Base-by-base conservation (phyloP, 2,113 vertebrate genomes). In the Syrrhaptes paradoxus region DNA sequence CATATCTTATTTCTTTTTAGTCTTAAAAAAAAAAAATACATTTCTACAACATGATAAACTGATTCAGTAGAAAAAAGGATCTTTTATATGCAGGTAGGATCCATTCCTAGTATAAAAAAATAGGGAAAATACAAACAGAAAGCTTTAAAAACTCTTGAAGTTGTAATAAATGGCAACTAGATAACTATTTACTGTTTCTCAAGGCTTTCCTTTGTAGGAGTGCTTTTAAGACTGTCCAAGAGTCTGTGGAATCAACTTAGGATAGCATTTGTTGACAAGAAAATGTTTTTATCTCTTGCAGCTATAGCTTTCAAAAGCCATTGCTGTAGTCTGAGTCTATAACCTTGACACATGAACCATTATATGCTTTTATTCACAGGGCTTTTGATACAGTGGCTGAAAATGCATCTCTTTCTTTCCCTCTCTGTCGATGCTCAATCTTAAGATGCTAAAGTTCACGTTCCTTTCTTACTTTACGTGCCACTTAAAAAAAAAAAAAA, bases 401-500 rank as follows among this genome's bases (percentile, higher is more conserved):
- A 90, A 97, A 93, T 84, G 36, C 82, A 20, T 88, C 10, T 90
- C 20, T 29, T n/a, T 63, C 9, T 81, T 52, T 79, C 66, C 10
- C 6, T 80, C 80, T 82, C 82, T 90, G 74, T 63, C 77, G 80
- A 70, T 68, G 51, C 58, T 81, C 36, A 54, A 18, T 72, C 74
- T 48, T 92, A 86, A 32, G 31, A 55, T 78, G 43, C 79, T 92
- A 92, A 84, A 94, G 94, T 96, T 95, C 74, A 85, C 86, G 58
- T 76, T 93, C 26, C 70, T 41, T 81, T 92, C 25, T 59, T 90
- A 92, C n/a, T 94, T 34, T 88, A 19, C 58, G 17, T 70, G 61
- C 20, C 17, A 1, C 51, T 92, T 85, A 1, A 34, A 34, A 52
- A 54, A 17, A 20, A 36, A 21, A 28, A 43, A 17, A 20, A 34